phyloP scores from a whole-genome alignment of 2,888 invertebrate species.

The Euplagia quadripunctaria region DNA sequence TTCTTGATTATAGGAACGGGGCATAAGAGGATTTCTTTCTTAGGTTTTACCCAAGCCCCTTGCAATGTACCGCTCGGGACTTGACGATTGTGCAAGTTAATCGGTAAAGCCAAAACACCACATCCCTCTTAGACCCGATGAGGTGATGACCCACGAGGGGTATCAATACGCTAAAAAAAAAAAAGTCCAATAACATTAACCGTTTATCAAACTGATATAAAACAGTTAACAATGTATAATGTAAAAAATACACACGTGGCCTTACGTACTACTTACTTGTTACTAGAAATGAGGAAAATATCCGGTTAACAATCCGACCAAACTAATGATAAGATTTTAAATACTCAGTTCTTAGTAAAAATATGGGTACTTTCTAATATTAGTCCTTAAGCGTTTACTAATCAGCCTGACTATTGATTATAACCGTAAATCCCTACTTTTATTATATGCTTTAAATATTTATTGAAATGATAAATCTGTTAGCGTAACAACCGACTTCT shows the following conservation, averaged over 20 bases:
- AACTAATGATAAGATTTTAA: neutral
- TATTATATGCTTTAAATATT: no score
- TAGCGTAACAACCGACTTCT: neutral
- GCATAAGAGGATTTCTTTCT: no score
- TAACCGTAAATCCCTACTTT: no score
- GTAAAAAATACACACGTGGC: neutral
- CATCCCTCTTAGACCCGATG: neutral
- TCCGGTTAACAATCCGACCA: slow-evolving; percentile 3
- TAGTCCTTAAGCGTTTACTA: no score
- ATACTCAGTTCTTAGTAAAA: neutral
- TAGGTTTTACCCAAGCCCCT: no score
- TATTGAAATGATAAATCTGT: no score
- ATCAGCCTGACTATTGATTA: no score
- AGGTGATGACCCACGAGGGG: no score
- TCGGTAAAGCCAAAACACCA: neutral
- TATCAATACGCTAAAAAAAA: neutral
- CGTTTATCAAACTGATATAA: neutral
- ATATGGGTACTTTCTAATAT: no score
- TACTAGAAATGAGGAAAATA: neutral
- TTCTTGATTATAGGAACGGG: no score
- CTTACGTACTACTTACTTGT: neutral
- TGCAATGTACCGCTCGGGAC: no score
- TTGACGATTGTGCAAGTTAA: no score
- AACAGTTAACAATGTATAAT: neutral
- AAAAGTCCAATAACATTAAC: neutral